These are phyloP conservation scores for Alcedo atthis DNA, from an alignment of 2,797 vertebrate species.

Conservation along the genomic window DNA sequence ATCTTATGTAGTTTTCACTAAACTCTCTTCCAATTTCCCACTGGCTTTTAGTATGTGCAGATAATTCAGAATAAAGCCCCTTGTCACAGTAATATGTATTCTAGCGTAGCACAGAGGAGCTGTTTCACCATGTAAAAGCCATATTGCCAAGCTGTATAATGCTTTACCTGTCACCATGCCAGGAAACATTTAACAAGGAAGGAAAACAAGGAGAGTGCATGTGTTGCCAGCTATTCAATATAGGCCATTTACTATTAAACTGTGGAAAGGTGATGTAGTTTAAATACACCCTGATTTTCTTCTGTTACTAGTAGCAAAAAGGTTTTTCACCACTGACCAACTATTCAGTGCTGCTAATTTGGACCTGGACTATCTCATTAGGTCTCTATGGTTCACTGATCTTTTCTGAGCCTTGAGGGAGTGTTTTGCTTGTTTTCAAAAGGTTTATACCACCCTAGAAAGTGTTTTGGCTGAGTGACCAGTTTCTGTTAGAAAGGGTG, in stretches of 20 bases:
- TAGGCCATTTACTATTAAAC: constrained; percentile 66
- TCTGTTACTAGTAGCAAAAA: constrained; percentile 56
- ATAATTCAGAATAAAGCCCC: constrained; percentile 65
- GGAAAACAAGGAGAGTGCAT: constrained; percentile 34
- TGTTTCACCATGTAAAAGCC: constrained; percentile 65
- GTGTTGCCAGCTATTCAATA: constrained; percentile 64
- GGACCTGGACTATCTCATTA: background rate
- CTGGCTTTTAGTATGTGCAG: constrained; percentile 55
- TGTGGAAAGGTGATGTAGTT: constrained; percentile 58
- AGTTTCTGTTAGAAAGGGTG: background rate
- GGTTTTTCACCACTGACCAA: constrained; percentile 9
- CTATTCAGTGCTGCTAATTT: background rate
- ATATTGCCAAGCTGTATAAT: constrained; percentile 49
- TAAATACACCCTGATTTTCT: constrained; percentile 46
- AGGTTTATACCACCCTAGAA: background rate
- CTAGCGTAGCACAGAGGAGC: constrained; percentile 39
- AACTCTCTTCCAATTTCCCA: constrained; percentile 60
- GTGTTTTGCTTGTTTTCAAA: constrained; percentile 3
- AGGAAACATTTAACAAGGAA: constrained; percentile 38
- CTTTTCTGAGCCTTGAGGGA: constrained; percentile 15
- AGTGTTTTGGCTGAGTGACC: background rate
- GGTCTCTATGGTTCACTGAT: constrained; percentile 2
- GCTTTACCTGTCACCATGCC: constrained; percentile 53
- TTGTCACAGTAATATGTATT: constrained; percentile 66
- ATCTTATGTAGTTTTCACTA: constrained; percentile 51